Evolutionary conservation across 2,113 vertebrate genomes (phyloP).

Genomic region (Nothobranchius kuhntae): DNA sequence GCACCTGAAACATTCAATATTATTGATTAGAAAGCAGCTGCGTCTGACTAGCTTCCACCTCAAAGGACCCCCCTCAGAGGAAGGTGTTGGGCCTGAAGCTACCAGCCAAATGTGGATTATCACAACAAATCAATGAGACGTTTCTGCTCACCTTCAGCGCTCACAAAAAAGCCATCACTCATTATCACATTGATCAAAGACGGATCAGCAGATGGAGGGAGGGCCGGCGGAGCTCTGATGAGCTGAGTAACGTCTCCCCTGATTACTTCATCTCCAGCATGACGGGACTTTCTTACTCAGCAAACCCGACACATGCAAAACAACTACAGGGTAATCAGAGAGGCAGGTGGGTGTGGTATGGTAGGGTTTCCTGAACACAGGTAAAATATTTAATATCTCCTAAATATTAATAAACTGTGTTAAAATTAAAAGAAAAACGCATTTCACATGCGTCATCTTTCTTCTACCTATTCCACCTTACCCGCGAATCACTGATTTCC

Average conservation of each 20-base stretch:
- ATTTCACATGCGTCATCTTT: no score
- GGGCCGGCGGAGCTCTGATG: background rate
- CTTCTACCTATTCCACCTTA: no score
- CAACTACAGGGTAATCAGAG: conserved; percentile 6
- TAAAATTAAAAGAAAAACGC: no score
- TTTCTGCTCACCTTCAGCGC: conserved; percentile 19
- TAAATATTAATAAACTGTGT: no score
- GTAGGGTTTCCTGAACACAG: conserved; percentile 5
- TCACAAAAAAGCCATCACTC: conserved; percentile 60
- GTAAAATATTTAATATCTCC: background rate
- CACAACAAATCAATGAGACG: conserved; percentile 60
- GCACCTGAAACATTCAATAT: conserved; percentile 59
- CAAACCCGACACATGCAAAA: conserved; percentile 32
- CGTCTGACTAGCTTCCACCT: conserved; percentile 74
- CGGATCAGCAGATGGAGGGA: conserved; percentile 56
- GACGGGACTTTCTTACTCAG: conserved; percentile 61
- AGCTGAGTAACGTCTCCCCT: background rate
- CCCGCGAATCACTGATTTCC: no score
- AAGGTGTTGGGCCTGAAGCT: conserved; percentile 30
- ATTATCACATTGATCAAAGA: conserved; percentile 64
- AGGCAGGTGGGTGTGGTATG: no score
- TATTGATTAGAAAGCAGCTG: conserved; percentile 75
- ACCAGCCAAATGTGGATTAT: conserved; percentile 64
- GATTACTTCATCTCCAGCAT: conserved; percentile 61
- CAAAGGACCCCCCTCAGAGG: conserved; percentile 40